Evolutionary conservation across 2,888 invertebrate species (phyloP).

Genomic region (Herminia tarsipennalis): DNA sequence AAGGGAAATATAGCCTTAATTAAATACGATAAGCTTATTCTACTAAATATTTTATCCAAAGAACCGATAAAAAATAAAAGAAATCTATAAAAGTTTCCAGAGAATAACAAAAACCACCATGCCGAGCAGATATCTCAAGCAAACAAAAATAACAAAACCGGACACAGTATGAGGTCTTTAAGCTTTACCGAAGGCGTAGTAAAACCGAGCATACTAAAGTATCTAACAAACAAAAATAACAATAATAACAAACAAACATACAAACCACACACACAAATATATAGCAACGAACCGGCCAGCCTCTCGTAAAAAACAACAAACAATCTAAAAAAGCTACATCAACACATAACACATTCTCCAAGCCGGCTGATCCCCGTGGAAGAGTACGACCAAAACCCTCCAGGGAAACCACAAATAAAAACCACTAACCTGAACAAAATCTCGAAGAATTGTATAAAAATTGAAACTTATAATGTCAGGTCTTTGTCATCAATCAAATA

Average conservation of each 20-base stretch:
- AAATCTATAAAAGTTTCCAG: slow-evolving; percentile 11
- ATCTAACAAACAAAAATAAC: slow-evolving; percentile 4
- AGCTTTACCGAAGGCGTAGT: not conserved
- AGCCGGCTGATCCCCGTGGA: too few species aligned
- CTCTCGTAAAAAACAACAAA: not conserved
- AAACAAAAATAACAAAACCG: slow-evolving; percentile 2
- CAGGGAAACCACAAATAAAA: too few species aligned
- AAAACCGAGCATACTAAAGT: not conserved
- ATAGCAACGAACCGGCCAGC: not conserved
- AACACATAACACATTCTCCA: not conserved
- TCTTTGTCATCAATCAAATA: slow-evolving; percentile 9
- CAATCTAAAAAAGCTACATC: not conserved
- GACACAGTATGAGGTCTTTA: not conserved
- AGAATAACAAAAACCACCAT: not conserved
- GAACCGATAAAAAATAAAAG: slow-evolving; percentile 19
- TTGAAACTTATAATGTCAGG: slow-evolving; percentile 16
- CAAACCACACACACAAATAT: not conserved
- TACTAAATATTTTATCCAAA: slow-evolving; percentile 18
- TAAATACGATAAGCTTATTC: slow-evolving; percentile 27
- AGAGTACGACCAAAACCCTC: too few species aligned
- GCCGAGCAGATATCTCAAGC: not conserved
- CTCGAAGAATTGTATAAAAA: too few species aligned
- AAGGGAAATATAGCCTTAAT: slow-evolving; percentile 23
- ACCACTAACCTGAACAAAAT: too few species aligned
- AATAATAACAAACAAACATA: slow-evolving; percentile 3